These are phyloP conservation scores for Lochmaea crataegi DNA, from an alignment of 2,888 invertebrate genomes.

Conservation along the genomic window DNA sequence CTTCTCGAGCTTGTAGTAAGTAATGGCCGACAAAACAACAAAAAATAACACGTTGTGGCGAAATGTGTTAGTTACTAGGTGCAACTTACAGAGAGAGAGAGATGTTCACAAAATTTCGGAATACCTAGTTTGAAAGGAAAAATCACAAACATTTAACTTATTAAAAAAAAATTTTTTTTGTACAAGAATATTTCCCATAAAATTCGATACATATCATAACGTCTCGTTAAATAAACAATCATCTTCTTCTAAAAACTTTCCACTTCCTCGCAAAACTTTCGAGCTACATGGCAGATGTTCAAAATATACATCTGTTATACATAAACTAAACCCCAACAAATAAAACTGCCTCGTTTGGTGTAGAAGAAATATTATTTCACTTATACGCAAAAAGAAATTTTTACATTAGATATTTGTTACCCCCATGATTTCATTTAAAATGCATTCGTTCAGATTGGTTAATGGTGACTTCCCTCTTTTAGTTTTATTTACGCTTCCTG, in stretches of 20 bases:
- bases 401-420: neutral
- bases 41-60: conserved; percentile 9
- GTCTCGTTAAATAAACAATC: neutral
- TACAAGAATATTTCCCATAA: no score
- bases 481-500: conserved; percentile 30
- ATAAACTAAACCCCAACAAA: neutral
- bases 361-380: neutral
- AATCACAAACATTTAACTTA: no score
- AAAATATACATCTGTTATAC: conserved; percentile 6
- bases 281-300: neutral
- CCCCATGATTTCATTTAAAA: neutral
- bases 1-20: conserved; percentile 57
- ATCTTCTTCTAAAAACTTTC: neutral
- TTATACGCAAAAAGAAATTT: neutral
- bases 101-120: no score
- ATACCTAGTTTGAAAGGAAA: no score
- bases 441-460: conserved; percentile 11
- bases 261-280: neutral
- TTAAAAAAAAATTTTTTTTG: no score
- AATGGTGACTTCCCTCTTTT: conserved; percentile 14
- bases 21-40: conserved; percentile 45
- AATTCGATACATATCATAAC: no score
- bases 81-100: no score
- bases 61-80: neutral
- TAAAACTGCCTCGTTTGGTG: neutral